phyloP scores from a whole-genome alignment of 2,888 invertebrate species.

The Parnassius mnemosyne region DNA sequence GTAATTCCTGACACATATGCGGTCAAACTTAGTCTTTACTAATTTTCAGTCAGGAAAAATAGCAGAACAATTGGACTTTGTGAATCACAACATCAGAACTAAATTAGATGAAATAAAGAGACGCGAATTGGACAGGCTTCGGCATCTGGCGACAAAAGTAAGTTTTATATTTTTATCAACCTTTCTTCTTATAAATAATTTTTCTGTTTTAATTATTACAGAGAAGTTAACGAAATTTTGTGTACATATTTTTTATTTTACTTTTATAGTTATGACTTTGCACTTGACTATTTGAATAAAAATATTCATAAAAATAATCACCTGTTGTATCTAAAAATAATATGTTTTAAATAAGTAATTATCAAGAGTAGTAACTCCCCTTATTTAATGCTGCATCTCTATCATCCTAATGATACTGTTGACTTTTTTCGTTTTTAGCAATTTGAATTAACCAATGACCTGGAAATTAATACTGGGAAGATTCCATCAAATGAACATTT shows the following conservation, averaged over 20 bases:
- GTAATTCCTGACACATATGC: not conserved
- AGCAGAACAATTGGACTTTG: constrained; percentile 93
- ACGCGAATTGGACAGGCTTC: constrained; percentile 90
- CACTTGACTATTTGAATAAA: too few relatives aligned
- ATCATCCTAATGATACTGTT: not conserved
- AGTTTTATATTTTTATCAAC: not conserved
- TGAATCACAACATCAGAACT: constrained; percentile 91
- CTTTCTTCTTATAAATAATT: too few relatives aligned
- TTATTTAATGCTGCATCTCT: too few relatives aligned
- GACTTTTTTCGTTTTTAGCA: constrained; percentile 51
- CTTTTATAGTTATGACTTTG: too few relatives aligned
- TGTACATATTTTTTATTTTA: too few relatives aligned
- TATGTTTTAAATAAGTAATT: too few relatives aligned
- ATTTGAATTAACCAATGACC: constrained; percentile 83
- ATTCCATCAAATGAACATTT: constrained; percentile 85
- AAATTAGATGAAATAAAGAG: constrained; percentile 96
- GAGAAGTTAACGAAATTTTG: too few relatives aligned
- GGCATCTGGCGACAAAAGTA: constrained; percentile 84
- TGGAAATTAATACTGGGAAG: constrained; percentile 83
- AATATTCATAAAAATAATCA: too few relatives aligned
- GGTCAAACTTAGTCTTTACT: not conserved
- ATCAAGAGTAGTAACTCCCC: too few relatives aligned
- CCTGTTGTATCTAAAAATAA: too few relatives aligned
- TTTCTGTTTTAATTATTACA: too few relatives aligned
- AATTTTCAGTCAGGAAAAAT: constrained; percentile 90